Conservation (phyloP, 2,888 invertebrate species). For the Hirtodrosophila alboralis region DNA sequence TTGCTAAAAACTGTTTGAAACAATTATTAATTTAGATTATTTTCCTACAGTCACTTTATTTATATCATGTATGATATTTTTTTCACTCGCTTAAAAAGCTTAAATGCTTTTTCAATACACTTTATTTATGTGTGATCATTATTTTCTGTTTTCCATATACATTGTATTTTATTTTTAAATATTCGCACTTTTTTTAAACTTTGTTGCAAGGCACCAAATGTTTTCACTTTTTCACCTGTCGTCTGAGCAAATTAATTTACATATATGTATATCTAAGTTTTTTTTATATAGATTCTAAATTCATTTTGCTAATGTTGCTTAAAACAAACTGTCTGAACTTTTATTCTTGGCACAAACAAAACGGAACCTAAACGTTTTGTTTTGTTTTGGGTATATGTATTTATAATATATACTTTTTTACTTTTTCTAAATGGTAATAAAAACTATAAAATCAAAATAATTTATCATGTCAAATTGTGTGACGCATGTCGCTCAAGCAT, state of each 20-base stretch:
- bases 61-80: too few relatives aligned
- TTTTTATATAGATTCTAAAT: conserved; percentile 1
- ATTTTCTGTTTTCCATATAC: too few relatives aligned
- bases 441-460: conserved; percentile 67
- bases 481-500: conserved; percentile 65
- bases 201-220: conserved; percentile 32
- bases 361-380: conserved; percentile 31
- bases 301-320: conserved; percentile 5
- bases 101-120: too few relatives aligned
- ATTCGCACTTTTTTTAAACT: conserved; percentile 10
- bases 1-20: too few relatives aligned
- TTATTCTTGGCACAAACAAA: conserved; percentile 50
- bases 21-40: too few relatives aligned
- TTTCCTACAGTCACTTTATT: too few relatives aligned
- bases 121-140: too few relatives aligned
- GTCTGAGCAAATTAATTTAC: conserved; percentile 31
- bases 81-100: too few relatives aligned
- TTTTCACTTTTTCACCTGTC: conserved; percentile 62
- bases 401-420: background rate
- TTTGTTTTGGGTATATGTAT: too few relatives aligned
- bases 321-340: conserved; percentile 37
- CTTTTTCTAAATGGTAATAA: conserved; percentile 50
- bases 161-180: background rate
- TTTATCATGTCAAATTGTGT: conserved; percentile 69
- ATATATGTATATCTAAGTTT: conserved; percentile 1